Conservation (phyloP, 2,797 vertebrate species). For the Pristis pectinata region DNA sequence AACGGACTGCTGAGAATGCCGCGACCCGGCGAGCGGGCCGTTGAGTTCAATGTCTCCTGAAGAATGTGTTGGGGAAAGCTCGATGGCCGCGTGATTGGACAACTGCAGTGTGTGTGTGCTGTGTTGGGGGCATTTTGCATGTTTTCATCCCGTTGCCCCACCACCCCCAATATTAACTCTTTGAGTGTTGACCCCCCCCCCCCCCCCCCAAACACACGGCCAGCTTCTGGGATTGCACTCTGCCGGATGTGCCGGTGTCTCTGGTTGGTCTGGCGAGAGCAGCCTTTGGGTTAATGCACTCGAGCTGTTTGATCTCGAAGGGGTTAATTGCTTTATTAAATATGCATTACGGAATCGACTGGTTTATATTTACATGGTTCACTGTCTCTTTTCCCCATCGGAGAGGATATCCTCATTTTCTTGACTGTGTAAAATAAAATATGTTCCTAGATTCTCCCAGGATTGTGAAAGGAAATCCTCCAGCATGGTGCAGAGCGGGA, state of each 20-base stretch:
- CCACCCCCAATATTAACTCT: background rate
- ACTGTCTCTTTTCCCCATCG: background rate
- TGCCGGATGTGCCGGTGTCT: background rate
- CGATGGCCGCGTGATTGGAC: background rate
- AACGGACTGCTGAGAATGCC: too few species aligned
- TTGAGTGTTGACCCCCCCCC: background rate
- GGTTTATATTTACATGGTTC: slow-evolving; percentile 17
- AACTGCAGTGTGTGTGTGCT: background rate
- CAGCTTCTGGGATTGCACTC: background rate
- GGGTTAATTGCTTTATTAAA: background rate
- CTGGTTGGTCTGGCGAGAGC: background rate
- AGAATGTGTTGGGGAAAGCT: background rate
- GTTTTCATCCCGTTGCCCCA: background rate
- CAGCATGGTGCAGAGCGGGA: background rate
- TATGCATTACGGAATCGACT: background rate
- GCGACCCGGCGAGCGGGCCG: too few species aligned
- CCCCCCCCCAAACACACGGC: background rate
- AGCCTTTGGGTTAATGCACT: background rate
- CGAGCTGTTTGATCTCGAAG: background rate
- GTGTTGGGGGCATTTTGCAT: background rate
- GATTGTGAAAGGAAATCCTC: slow-evolving; percentile 34
- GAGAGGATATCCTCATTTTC: slow-evolving; percentile 15
- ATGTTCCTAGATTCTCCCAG: background rate
- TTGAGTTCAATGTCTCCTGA: too few species aligned
- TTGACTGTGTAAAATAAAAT: background rate